Conservation (phyloP, 2,888 invertebrate genomes). For the Meganola albula region DNA sequence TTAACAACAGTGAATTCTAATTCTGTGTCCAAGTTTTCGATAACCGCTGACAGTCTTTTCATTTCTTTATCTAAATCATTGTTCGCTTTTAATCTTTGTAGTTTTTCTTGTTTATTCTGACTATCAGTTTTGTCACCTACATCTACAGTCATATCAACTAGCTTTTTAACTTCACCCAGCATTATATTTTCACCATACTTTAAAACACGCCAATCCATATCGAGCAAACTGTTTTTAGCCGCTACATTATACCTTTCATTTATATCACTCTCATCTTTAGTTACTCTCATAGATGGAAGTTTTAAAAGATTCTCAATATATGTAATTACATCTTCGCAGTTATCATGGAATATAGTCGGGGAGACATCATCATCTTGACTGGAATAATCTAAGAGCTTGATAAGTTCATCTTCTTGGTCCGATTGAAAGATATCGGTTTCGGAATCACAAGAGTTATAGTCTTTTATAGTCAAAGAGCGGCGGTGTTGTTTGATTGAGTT, state of each 20-base stretch:
- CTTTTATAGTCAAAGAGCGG: slow-evolving; percentile 41
- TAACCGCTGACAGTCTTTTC: slow-evolving; percentile 62
- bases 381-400: slow-evolving; percentile 84
- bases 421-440: slow-evolving; percentile 87
- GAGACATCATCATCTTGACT: slow-evolving; percentile 79
- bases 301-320: slow-evolving; percentile 59
- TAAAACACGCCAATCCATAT: slow-evolving; percentile 71
- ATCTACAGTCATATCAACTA: slow-evolving; percentile 56
- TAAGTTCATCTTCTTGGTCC: slow-evolving; percentile 87
- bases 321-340: slow-evolving; percentile 61
- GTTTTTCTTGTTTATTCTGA: slow-evolving; percentile 43
- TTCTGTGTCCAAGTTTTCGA: slow-evolving; percentile 61
- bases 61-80: slow-evolving; percentile 65
- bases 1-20: slow-evolving; percentile 33
- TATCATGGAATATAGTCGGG: slow-evolving; percentile 64
- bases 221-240: slow-evolving; percentile 56
- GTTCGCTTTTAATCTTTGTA: slow-evolving; percentile 46
- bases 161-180: slow-evolving; percentile 61
- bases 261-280: slow-evolving; percentile 48
- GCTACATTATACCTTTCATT: slow-evolving; percentile 62
- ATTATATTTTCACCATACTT: slow-evolving; percentile 72
- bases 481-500: slow-evolving; percentile 47
- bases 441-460: slow-evolving; percentile 76
- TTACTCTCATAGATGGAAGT: slow-evolving; percentile 33
- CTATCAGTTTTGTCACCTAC: slow-evolving; percentile 44